Conservation (phyloP, 23 tunicate genomes). For the Ciona savignyi region DNA sequence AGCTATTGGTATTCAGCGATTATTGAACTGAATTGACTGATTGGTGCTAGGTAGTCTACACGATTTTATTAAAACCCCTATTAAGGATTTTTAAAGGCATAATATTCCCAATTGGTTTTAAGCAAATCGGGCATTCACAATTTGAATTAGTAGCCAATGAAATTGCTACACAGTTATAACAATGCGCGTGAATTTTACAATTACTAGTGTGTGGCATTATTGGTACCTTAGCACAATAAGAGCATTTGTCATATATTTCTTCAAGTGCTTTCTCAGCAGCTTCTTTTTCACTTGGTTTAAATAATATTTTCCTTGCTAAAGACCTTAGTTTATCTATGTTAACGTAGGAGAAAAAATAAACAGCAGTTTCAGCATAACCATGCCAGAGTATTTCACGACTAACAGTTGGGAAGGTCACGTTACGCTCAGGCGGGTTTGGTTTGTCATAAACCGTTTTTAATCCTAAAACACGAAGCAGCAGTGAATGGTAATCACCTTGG, state of each 20-base stretch:
- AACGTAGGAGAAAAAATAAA: constrained; percentile 34
- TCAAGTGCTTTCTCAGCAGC: not conserved
- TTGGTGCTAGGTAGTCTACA: too few species aligned
- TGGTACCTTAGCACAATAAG: constrained; percentile 25
- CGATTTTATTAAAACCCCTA: too few species aligned
- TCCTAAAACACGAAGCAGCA: constrained; percentile 18
- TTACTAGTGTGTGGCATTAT: constrained; percentile 30
- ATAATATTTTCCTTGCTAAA: not conserved
- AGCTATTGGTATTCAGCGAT: too few species aligned
- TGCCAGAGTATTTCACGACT: constrained; percentile 67
- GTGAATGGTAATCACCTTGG: constrained; percentile 23
- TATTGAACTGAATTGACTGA: too few species aligned
- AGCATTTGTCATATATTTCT: constrained; percentile 20
- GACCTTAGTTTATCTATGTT: constrained; percentile 22
- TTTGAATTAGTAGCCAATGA: constrained; percentile 18
- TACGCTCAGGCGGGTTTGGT: constrained; percentile 28
- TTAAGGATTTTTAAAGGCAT: constrained; percentile 6
- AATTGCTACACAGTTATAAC: constrained; percentile 52
- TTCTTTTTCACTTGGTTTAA: not conserved
- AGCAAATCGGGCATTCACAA: constrained; percentile 41
- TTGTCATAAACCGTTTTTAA: constrained; percentile 30
- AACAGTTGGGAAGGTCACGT: constrained; percentile 19
- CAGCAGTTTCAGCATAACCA: constrained; percentile 62
- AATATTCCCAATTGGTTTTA: constrained; percentile 4
- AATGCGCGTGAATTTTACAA: constrained; percentile 25